These are phyloP conservation scores for Epinotia ramella DNA, from an alignment of 2,888 invertebrate species.

Conservation along the genomic window DNA sequence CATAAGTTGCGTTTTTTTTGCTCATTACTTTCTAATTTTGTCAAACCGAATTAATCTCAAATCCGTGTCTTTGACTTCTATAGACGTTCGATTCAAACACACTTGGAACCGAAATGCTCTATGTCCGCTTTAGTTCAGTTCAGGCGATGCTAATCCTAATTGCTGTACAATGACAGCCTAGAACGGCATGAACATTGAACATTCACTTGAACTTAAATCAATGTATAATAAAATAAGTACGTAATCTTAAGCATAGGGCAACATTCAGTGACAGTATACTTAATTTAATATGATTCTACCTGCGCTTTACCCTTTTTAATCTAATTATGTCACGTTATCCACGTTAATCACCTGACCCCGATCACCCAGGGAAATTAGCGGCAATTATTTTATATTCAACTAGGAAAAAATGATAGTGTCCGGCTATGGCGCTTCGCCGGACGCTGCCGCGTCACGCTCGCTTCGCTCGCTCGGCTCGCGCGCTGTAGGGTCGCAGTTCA, in stretches of 20 bases:
- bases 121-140: background rate
- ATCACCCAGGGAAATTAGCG: too few relatives aligned
- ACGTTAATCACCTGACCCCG: too few relatives aligned
- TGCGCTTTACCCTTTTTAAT: too few relatives aligned
- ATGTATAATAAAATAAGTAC: background rate
- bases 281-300: background rate
- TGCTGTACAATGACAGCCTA: background rate
- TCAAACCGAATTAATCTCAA: slow-evolving; percentile 1
- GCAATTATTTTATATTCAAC: too few relatives aligned
- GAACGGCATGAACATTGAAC: background rate
- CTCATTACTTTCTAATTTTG: slow-evolving; percentile 12
- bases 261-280: background rate
- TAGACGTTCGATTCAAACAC: background rate
- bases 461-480: too few relatives aligned
- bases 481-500: too few relatives aligned
- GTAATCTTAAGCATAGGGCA: background rate
- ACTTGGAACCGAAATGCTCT: background rate
- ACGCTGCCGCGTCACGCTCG: too few relatives aligned
- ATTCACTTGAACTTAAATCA: background rate
- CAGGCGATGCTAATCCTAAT: background rate
- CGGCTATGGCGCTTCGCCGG: too few relatives aligned
- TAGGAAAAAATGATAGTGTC: too few relatives aligned
- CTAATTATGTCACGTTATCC: too few relatives aligned
- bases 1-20: background rate
- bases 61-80: background rate